A percentile compares a stretch with the other conserved stretches of the same genome.
Conservation (phyloP, 2,113 vertebrate genomes). For the Bubo scandiacus region DNA sequence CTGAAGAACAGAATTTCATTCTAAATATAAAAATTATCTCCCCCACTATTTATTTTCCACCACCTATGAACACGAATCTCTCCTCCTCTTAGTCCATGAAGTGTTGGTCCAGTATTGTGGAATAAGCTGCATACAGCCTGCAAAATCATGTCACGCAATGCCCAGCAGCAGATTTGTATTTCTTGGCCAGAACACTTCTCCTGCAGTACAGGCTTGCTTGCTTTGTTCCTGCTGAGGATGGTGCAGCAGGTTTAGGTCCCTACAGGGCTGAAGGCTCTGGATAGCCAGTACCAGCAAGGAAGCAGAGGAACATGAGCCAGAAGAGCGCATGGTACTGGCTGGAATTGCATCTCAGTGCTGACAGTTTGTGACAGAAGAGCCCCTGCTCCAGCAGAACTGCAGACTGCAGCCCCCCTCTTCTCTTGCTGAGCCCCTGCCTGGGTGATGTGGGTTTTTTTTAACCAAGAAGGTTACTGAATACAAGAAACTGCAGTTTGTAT, state of each 20-base stretch:
- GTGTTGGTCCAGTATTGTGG: not conserved
- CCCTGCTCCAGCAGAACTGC: not conserved
- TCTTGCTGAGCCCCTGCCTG: not conserved
- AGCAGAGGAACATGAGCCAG: not conserved
- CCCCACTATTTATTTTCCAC: not conserved
- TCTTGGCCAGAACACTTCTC: not conserved
- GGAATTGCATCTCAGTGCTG: not conserved
- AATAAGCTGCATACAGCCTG: not conserved
- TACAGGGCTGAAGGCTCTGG: not conserved
- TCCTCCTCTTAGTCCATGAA: not conserved
- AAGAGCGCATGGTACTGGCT: not conserved
- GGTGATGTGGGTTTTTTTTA: not conserved
- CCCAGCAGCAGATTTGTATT: not conserved
- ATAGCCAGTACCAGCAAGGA: not conserved
- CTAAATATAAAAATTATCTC: not conserved
- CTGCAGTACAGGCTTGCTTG: not conserved
- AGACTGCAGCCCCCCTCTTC: not conserved
- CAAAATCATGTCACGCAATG: fast-evolving
- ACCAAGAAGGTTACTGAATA: not conserved
- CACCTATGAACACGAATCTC: not conserved
- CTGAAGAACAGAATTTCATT: not conserved
- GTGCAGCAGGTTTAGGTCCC: not conserved
- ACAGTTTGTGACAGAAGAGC: not conserved
- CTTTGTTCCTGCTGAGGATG: not conserved
- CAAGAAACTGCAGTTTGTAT: not conserved